Evolutionary conservation across 2,113 vertebrate genomes (phyloP).

Genomic region (Nycticorax nycticorax): DNA sequence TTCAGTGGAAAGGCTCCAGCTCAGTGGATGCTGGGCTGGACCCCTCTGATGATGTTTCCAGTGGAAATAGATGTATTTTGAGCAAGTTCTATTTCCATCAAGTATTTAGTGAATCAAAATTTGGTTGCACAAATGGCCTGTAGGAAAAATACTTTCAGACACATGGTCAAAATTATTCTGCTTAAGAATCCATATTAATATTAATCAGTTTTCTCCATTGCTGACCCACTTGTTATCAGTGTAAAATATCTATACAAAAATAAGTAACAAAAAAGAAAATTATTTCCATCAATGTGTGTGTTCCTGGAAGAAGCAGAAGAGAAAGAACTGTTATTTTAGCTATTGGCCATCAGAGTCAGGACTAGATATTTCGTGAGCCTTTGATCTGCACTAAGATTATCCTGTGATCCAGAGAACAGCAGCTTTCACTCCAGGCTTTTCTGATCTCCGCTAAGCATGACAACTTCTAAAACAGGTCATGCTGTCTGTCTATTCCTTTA

Average conservation of each 20-base stretch:
- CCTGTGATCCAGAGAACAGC: conserved; percentile 66
- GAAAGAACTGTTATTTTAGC: conserved; percentile 65
- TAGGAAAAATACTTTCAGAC: background rate
- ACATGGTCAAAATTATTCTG: background rate
- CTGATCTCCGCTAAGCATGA: conserved; percentile 72
- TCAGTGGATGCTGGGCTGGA: background rate
- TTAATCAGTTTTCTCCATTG: background rate
- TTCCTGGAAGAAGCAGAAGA: background rate
- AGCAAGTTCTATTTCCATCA: background rate
- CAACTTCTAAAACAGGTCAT: conserved; percentile 75
- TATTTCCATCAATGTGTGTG: background rate
- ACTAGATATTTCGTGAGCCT: conserved; percentile 68
- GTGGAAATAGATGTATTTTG: background rate
- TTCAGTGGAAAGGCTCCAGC: background rate
- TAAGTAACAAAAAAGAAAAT: background rate
- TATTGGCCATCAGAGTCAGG: conserved; percentile 60
- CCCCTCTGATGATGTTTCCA: background rate
- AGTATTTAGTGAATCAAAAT: background rate
- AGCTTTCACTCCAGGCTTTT: conserved; percentile 60
- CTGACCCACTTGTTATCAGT: background rate
- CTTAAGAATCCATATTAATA: background rate
- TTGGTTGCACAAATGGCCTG: background rate
- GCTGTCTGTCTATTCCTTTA: conserved; percentile 73
- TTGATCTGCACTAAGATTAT: conserved; percentile 73
- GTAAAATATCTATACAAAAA: background rate